These are phyloP conservation scores for Turritopsis dohrnii DNA, from an alignment of 30 jellyfish, hydroid and myxozoan genomes.

Conservation along the genomic window DNA sequence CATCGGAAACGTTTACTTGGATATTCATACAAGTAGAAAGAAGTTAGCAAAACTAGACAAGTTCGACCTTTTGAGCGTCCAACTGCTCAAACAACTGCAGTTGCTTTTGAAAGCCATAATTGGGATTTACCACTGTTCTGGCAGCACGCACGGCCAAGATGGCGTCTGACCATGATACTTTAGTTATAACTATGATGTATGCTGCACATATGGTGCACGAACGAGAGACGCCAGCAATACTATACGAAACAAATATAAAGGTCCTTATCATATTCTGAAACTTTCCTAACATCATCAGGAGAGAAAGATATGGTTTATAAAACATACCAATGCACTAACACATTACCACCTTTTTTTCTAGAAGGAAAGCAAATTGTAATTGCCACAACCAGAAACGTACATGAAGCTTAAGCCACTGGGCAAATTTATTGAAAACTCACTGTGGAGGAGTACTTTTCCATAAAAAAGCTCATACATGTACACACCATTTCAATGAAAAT, in stretches of 20 bases:
- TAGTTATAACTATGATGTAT: slow-evolving; percentile 47
- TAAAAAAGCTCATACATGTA: too few relatives aligned
- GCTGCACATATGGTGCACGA: slow-evolving; percentile 77
- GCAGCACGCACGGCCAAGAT: slow-evolving; percentile 45
- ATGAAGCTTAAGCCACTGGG: too few relatives aligned
- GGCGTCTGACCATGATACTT: slow-evolving; percentile 74
- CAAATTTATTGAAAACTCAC: too few relatives aligned
- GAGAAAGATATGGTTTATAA: neutral
- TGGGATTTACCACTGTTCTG: slow-evolving; percentile 76
- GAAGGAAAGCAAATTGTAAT: neutral
- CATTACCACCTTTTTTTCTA: slow-evolving; percentile 57
- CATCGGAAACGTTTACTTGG: too few relatives aligned
- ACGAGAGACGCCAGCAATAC: slow-evolving; percentile 93
- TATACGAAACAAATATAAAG: neutral
- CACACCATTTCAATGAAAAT: too few relatives aligned
- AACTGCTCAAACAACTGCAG: slow-evolving; percentile 47
- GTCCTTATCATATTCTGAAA: neutral
- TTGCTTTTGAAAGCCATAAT: slow-evolving; percentile 74
- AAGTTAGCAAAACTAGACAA: neutral
- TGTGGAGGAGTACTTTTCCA: too few relatives aligned
- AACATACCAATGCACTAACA: slow-evolving; percentile 69
- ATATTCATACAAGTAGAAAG: too few relatives aligned
- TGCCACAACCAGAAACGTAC: neutral
- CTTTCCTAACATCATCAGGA: neutral
- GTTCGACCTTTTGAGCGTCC: slow-evolving; percentile 52